These are phyloP conservation scores for Diplodus puntazzo DNA, from an alignment of 2,797 vertebrate genomes.

Conservation along the genomic window DNA sequence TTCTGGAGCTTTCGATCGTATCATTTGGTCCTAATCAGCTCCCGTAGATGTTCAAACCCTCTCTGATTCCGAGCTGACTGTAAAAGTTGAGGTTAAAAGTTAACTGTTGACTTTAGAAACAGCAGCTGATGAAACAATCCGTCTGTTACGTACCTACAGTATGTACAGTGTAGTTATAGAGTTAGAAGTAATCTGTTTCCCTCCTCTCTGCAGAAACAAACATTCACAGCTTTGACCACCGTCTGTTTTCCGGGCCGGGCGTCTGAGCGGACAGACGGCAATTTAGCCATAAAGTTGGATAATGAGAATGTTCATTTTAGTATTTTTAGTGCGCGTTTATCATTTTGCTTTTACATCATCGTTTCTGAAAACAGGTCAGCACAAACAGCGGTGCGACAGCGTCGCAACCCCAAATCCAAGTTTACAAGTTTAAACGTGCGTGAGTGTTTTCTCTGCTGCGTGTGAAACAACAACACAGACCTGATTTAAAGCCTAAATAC, in stretches of 20 bases:
- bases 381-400: slow-evolving; percentile 10
- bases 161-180: too few species aligned
- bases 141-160: background rate
- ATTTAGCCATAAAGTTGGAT: slow-evolving; percentile 19
- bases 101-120: background rate
- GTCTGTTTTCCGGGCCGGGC: background rate
- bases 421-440: slow-evolving; percentile 7
- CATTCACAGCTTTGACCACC: background rate
- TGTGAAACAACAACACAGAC: slow-evolving; percentile 35
- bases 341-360: slow-evolving; percentile 32
- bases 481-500: slow-evolving; percentile 32
- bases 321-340: slow-evolving; percentile 1
- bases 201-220: background rate
- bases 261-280: background rate
- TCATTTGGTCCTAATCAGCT: background rate
- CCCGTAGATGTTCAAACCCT: background rate
- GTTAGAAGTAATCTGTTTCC: background rate
- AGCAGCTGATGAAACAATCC: background rate
- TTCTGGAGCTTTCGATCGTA: background rate
- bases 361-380: slow-evolving; percentile 22
- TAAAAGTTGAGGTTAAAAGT: background rate
- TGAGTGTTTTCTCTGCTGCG: slow-evolving; percentile 8
- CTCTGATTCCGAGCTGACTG: background rate
- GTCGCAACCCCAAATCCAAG: slow-evolving; percentile 22
- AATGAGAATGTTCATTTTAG: slow-evolving; percentile 13